Evolutionary conservation across 35 echinoderm and acorn worm species (phyloP), one percentile per base, ranked within the genome.

Genomic region (Lytechinus pictus): DNA sequence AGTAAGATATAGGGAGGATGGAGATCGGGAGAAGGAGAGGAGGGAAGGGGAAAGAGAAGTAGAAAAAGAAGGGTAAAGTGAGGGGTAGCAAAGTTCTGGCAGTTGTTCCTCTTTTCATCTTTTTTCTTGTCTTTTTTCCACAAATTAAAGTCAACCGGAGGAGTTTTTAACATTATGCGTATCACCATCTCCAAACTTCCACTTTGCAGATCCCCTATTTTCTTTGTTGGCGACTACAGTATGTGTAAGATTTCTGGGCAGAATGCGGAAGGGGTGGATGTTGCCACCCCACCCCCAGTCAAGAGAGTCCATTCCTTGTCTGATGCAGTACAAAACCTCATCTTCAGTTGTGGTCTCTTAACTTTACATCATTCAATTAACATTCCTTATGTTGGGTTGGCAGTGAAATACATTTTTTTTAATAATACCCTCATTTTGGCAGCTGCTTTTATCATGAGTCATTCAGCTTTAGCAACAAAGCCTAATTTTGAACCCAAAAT

Each of bases 341-440:
- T 79, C 66, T 79, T 24, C 66, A 79, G 19, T 79, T 79, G 66
- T 79, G 66, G 66, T 79, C 21, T 79, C 19, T 79, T 79, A 79
- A 79, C n/a, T 79, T 16, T 79, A 79, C 19, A 79, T 79, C 66
- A 79, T 79, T 79, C 66, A 79, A 79, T 79, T 79, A 79, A 79
- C 66, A 79, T 79, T 16, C 21, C 19, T 79, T 14, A 79, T 16
- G 19, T 11, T 1, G 12, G 12, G n/a, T 79, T n/a, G 66, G 3
- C 66, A 79, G 66, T 16, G 66, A 79, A 79, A 79, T 79, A 79
- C 66, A n/a, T 19, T 19, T 79, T 71, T 71, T 79, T 79, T 24
- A n/a, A 79, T 44, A 44, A 44, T 79, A 79, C 66, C 66, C 66
- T 79, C 66, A 79, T 79, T 79, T 19, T 4, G n/a, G 66, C 66